These are phyloP conservation scores for Xiphias gladius DNA, from an alignment of 2,113 vertebrate genomes.

Conservation along the genomic window DNA sequence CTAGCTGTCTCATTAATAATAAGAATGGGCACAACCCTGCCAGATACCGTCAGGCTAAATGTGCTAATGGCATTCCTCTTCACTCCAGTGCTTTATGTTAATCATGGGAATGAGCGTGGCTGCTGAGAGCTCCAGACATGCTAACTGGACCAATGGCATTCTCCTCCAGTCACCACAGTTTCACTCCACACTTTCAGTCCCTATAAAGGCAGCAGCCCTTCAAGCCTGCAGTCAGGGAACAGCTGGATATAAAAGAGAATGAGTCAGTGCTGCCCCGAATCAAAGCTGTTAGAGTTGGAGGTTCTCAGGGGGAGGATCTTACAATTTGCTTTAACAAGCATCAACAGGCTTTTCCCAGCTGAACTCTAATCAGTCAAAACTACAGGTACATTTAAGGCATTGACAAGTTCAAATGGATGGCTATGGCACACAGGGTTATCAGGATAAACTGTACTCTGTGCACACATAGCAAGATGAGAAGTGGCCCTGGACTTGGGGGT, in stretches of 20 bases:
- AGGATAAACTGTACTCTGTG: too few relatives aligned
- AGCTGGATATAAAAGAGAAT: neutral
- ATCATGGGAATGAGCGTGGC: slow-evolving; percentile 24
- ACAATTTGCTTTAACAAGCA: too few relatives aligned
- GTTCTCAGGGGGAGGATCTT: too few relatives aligned
- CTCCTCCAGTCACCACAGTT: slow-evolving; percentile 13
- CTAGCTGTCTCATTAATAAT: slow-evolving; percentile 24
- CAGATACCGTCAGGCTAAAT: slow-evolving; percentile 29
- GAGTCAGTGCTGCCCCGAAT: neutral
- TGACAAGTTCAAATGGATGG: too few relatives aligned
- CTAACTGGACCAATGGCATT: slow-evolving; percentile 28
- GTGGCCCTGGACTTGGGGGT: neutral
- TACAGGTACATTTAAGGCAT: too few relatives aligned
- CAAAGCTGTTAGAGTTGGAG: neutral
- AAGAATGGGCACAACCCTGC: slow-evolving; percentile 9
- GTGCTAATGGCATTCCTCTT: slow-evolving; percentile 41
- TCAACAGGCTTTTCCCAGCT: too few relatives aligned
- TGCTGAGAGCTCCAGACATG: slow-evolving; percentile 22
- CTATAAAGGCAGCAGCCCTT: neutral
- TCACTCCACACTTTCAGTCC: neutral
- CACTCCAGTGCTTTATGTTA: slow-evolving; percentile 25
- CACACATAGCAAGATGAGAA: neutral
- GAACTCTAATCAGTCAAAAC: too few relatives aligned
- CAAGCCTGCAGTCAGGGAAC: neutral
- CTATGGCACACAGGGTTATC: too few relatives aligned